These are phyloP conservation scores for Syngnathus scovelli DNA, from an alignment of 2,113 vertebrate species.

Conservation along the genomic window DNA sequence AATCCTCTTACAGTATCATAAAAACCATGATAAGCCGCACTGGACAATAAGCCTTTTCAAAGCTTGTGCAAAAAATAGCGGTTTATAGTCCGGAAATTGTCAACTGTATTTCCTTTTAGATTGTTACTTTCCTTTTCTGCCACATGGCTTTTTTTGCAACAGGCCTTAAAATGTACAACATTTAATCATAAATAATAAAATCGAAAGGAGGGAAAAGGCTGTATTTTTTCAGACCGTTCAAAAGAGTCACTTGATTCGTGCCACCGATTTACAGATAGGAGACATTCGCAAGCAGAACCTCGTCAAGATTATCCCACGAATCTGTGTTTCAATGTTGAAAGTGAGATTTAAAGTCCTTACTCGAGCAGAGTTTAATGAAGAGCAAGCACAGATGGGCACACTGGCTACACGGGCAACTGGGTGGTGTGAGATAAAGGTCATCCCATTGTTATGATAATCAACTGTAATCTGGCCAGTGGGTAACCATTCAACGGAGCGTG, in stretches of 20 bases:
- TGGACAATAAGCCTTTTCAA: no score
- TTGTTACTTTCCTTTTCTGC: no score
- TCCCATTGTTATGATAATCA: constrained; percentile 47
- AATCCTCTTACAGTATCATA: no score
- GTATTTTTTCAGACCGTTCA: not conserved
- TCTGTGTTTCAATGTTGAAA: constrained; percentile 17
- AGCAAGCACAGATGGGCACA: constrained; percentile 31
- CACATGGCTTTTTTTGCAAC: no score
- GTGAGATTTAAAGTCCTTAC: constrained; percentile 32
- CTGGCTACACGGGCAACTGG: constrained; percentile 11
- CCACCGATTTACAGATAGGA: not conserved
- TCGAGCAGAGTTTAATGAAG: constrained; percentile 33
- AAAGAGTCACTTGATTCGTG: not conserved
- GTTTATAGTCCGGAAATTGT: no score
- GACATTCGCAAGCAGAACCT: not conserved
- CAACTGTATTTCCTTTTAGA: no score
- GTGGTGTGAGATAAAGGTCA: constrained; percentile 32
- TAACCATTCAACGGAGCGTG: constrained; percentile 25
- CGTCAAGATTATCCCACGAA: constrained; percentile 7
- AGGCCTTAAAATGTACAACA: no score
- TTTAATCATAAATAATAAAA: no score
- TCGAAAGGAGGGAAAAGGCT: not conserved
- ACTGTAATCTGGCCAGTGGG: constrained; percentile 40
- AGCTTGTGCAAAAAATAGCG: no score
- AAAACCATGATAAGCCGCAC: no score